These are phyloP conservation scores for Siniperca obscura DNA, from an alignment of 2,797 vertebrate genomes.

Conservation along the genomic window DNA sequence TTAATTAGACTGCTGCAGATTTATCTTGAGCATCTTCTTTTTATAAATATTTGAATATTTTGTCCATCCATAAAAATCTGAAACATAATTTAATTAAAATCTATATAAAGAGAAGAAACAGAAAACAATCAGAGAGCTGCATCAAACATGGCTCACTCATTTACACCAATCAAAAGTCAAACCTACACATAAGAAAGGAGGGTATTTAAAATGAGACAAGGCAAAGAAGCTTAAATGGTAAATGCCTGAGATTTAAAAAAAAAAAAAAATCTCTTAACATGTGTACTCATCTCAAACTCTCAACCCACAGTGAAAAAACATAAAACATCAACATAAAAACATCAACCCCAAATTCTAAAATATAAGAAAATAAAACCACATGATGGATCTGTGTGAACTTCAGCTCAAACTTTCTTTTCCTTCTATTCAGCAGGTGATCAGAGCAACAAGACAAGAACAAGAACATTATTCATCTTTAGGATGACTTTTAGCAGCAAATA, in stretches of 20 bases:
- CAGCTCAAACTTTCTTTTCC: constrained; percentile 14
- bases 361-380: constrained; percentile 28
- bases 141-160: background rate
- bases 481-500: constrained; percentile 38
- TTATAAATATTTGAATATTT: constrained; percentile 58
- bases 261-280: background rate
- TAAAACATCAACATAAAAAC: no score
- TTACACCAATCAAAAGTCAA: constrained; percentile 38
- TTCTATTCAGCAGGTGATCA: constrained; percentile 23
- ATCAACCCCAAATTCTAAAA: constrained; percentile 17
- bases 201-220: constrained; percentile 42
- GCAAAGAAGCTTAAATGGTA: constrained; percentile 51
- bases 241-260: constrained; percentile 67
- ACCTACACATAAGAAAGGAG: constrained; percentile 8
- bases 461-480: constrained; percentile 38
- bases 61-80: constrained; percentile 52
- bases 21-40: constrained; percentile 43
- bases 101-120: constrained; percentile 28
- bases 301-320: background rate
- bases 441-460: constrained; percentile 23
- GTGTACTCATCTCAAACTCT: background rate
- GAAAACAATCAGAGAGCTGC: constrained; percentile 39
- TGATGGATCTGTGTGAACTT: constrained; percentile 15
- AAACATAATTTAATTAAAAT: constrained; percentile 52
- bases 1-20: background rate